Evolutionary conservation across 2,113 vertebrate species (phyloP), one percentile per base, ranked within the genome.

Genomic region (Ursus arctos): DNA sequence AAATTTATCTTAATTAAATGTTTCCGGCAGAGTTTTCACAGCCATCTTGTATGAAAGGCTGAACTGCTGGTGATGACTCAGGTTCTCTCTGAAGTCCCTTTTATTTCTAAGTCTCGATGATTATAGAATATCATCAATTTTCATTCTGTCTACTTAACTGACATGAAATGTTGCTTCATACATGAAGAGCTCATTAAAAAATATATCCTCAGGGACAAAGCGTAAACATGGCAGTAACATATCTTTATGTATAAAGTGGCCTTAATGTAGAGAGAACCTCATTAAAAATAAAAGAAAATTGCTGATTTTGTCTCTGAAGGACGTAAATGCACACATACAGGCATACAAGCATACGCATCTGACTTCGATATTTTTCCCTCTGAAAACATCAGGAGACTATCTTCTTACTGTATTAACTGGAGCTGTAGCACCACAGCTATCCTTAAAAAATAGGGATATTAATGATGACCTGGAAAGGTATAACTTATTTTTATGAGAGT

Each of bases 401-500:
- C 26, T 65, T 84, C 14, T 71, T 53, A 90, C 47, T 88, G 31
- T 91, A 47, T 88, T 89, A 81, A 77, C 5, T 72, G 6, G 16
- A 69, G 13, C 6, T 79, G 13, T 8, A 71, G 1, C 21, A 67
- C 11, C 4, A 12, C 47, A 49, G 24, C 11, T 26, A 0, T 57
- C 22, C 10, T 85, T 83, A 65, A 88, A 77, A 31, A 55, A n/a
- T 2, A 61, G 24, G 49, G 53, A 83, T 91, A 81, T 59, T 95
- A 67, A 81, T 74, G 76, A 84, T 92, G 57, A 63, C 53, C 53
- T 63, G 8, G 33, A 91, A 93, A 94, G 31, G 49, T 21, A 83
- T 74, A 86, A 90, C 18, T 33, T 80, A 19, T 67, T 95, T 83
- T 96, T 95, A 88, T 87, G 83, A 94, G 18, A 65, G 1, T 53